These are phyloP conservation scores for Microctenopoma stevenorrisi DNA, from an alignment of 2,797 vertebrate species.

Conservation along the genomic window DNA sequence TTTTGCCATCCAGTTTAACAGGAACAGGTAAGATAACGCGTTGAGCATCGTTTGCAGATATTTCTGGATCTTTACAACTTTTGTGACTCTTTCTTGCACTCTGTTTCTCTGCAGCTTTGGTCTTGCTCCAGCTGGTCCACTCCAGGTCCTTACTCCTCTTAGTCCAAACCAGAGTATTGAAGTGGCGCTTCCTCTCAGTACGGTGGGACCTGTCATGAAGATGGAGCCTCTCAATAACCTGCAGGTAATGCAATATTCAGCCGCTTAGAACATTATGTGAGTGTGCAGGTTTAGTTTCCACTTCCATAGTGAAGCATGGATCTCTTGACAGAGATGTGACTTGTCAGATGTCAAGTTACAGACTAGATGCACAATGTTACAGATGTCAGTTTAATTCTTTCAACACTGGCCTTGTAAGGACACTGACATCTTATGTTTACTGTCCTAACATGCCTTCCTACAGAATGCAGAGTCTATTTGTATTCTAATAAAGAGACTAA, in stretches of 20 bases:
- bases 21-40: constrained; percentile 88
- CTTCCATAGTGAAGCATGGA: neutral
- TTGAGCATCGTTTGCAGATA: neutral
- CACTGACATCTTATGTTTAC: neutral
- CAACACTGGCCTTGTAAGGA: neutral
- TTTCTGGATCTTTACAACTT: neutral
- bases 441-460: constrained; percentile 9
- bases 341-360: neutral
- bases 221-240: constrained; percentile 98
- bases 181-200: constrained; percentile 91
- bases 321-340: neutral
- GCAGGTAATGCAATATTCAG: constrained; percentile 83
- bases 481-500: no score
- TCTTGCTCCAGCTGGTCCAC: constrained; percentile 92
- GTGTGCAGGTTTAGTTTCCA: neutral
- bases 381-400: neutral
- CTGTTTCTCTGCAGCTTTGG: constrained; percentile 87
- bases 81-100: neutral
- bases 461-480: neutral
- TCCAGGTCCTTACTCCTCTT: constrained; percentile 93
- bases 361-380: constrained; percentile 5
- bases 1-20: constrained; percentile 98
- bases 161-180: constrained; percentile 95
- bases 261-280: neutral
- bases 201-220: constrained; percentile 95